A percentile compares a stretch with the other conserved stretches of the same genome.
These are phyloP conservation scores for Catostomus latipinnis DNA, from an alignment of 2,797 vertebrate genomes.

Conservation along the genomic window DNA sequence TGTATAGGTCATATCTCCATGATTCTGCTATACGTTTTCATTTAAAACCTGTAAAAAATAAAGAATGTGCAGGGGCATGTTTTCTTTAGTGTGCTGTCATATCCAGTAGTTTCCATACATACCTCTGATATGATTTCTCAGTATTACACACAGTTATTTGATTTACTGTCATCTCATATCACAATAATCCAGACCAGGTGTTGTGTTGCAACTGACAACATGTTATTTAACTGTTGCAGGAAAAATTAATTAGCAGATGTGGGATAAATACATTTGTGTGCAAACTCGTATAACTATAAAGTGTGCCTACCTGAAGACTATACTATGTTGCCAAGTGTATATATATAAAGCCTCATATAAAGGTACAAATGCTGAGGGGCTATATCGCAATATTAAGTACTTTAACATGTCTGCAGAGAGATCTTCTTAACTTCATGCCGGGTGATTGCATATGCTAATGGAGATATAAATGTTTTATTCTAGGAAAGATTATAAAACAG, in stretches of 20 bases:
- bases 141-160: conserved; percentile 9
- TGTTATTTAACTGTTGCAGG: conserved; percentile 20
- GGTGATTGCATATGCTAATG: too few species aligned
- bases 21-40: conserved; percentile 30
- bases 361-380: too few species aligned
- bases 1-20: conserved; percentile 2
- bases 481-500: too few species aligned
- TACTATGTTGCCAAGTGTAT: too few species aligned
- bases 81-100: conserved; percentile 4
- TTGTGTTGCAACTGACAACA: conserved; percentile 7
- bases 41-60: conserved; percentile 31
- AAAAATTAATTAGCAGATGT: background rate
- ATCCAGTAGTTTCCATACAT: conserved; percentile 31
- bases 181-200: conserved; percentile 41
- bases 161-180: conserved; percentile 28
- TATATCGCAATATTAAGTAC: too few species aligned
- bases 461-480: too few species aligned
- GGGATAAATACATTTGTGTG: conserved; percentile 14
- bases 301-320: too few species aligned
- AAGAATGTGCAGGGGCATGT: conserved; percentile 32
- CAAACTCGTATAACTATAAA: background rate
- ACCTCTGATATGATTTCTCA: conserved; percentile 14
- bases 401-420: too few species aligned
- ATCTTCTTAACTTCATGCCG: too few species aligned
- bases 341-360: too few species aligned